Percentiles rank a stretch among this genome's conserved stretches.
Evolutionary conservation across 1,140 invertebrate genomes (phyloP).

Genomic region (Saccostrea glomerata): DNA sequence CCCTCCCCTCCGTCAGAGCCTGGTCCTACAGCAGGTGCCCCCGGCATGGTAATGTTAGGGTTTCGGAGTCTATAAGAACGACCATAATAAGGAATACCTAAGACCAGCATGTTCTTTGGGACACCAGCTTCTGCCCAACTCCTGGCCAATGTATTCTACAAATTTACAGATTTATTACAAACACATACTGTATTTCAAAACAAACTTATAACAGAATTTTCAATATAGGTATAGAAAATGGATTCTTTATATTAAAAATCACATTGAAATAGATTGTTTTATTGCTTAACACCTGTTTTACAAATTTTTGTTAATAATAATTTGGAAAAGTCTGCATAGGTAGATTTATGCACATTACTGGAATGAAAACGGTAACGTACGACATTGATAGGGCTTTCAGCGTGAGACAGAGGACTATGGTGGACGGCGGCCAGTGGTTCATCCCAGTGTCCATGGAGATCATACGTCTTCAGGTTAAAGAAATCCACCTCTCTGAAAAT

Average conservation of each 20-base stretch:
- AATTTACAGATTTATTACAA: background rate
- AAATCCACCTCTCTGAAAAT: constrained; percentile 47
- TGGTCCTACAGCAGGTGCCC: constrained; percentile 43
- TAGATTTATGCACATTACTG: background rate
- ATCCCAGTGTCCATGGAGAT: constrained; percentile 50
- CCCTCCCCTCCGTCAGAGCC: constrained; percentile 52
- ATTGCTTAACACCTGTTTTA: too few relatives aligned
- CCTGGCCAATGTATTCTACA: constrained; percentile 46
- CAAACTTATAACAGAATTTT: background rate
- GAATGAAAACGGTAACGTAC: background rate
- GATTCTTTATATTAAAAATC: too few relatives aligned
- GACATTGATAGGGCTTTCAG: constrained; percentile 38
- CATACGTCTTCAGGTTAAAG: constrained; percentile 49
- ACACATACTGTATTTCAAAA: background rate
- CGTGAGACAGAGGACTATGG: constrained; percentile 46
- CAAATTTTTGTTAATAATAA: too few relatives aligned
- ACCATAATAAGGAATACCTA: constrained; percentile 50
- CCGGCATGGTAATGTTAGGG: constrained; percentile 39
- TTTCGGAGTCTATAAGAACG: constrained; percentile 47
- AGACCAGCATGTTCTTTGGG: constrained; percentile 26
- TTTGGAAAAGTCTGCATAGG: too few relatives aligned
- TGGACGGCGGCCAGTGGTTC: constrained; percentile 37
- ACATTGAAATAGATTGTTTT: too few relatives aligned
- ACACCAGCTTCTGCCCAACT: constrained; percentile 49
- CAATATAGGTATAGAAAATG: background rate